Conservation (phyloP, 53 echinoderm and acorn worm species). For the Holothuria scabra region DNA sequence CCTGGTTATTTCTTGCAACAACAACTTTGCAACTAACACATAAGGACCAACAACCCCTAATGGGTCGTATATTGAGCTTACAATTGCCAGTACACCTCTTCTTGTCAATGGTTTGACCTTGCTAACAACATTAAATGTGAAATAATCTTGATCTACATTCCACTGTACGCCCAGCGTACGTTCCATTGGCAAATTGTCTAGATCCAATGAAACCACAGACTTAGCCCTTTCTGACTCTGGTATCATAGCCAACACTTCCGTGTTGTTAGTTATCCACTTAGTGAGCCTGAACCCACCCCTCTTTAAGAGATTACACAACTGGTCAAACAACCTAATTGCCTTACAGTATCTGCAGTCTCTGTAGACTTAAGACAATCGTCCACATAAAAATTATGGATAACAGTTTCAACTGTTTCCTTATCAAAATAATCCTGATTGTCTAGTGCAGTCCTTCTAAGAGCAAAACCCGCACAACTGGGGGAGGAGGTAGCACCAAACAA, state of each 20-base stretch:
- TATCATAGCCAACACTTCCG: slow-evolving; percentile 47
- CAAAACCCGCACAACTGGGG: slow-evolving; percentile 47
- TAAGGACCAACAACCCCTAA: slow-evolving; percentile 70
- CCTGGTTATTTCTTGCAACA: slow-evolving; percentile 60
- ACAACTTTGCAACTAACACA: slow-evolving; percentile 57
- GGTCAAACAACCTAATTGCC: background rate
- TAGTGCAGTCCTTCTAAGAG: slow-evolving; percentile 32
- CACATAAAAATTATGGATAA: slow-evolving; percentile 13
- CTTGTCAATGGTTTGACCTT: slow-evolving; percentile 58
- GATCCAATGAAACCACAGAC: slow-evolving; percentile 49
- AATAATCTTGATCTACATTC: slow-evolving; percentile 52
- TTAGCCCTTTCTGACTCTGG: slow-evolving; percentile 65
- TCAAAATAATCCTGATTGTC: slow-evolving; percentile 19
- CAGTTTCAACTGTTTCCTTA: slow-evolving; percentile 24
- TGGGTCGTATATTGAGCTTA: slow-evolving; percentile 70
- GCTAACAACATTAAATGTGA: slow-evolving; percentile 49
- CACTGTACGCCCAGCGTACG: slow-evolving; percentile 65
- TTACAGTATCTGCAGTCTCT: slow-evolving; percentile 8
- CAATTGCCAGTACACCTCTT: slow-evolving; percentile 63
- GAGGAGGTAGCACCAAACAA: slow-evolving; percentile 52
- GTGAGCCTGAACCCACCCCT: too few species aligned
- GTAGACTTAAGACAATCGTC: slow-evolving; percentile 54
- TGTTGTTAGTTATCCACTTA: slow-evolving; percentile 56
- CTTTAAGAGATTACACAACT: slow-evolving; percentile 39
- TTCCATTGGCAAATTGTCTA: slow-evolving; percentile 59